Evolutionary conservation across 2,113 vertebrate genomes (phyloP).

Genomic region (Chionodraco myersi): DNA sequence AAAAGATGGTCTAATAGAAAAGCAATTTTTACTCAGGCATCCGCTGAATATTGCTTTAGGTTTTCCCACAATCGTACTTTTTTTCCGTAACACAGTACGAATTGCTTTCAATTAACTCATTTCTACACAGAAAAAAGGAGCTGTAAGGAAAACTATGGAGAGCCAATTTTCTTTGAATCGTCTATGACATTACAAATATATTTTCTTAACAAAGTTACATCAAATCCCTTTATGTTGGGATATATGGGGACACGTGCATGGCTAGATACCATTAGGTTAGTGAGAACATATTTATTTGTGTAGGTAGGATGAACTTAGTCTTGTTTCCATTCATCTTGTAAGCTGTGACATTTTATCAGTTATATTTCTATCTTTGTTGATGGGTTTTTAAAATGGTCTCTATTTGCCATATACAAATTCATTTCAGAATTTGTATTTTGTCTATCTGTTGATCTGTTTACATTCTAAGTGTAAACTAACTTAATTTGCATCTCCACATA

Average conservation of each 20-base stretch:
- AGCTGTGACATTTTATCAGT: background rate
- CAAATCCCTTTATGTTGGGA: too few relatives aligned
- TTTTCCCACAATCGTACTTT: background rate
- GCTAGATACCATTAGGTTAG: background rate
- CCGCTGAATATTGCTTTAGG: background rate
- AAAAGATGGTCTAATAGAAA: background rate
- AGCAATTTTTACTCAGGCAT: background rate
- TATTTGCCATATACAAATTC: too few relatives aligned
- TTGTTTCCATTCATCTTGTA: background rate
- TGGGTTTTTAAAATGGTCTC: too few relatives aligned
- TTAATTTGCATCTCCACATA: background rate
- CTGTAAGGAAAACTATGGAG: background rate
- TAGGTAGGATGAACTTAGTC: too few relatives aligned
- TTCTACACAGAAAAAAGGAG: background rate
- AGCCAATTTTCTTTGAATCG: background rate
- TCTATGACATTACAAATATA: too few relatives aligned
- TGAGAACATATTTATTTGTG: too few relatives aligned
- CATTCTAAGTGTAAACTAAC: background rate
- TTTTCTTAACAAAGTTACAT: background rate
- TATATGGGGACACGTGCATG: background rate
- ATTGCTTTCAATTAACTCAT: background rate
- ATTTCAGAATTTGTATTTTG: background rate
- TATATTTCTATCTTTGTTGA: too few relatives aligned
- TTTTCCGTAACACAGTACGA: background rate
- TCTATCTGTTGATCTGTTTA: background rate